These are phyloP conservation scores for Enteromius argenteus DNA, from an alignment of 2,797 vertebrate genomes.

Conservation along the genomic window DNA sequence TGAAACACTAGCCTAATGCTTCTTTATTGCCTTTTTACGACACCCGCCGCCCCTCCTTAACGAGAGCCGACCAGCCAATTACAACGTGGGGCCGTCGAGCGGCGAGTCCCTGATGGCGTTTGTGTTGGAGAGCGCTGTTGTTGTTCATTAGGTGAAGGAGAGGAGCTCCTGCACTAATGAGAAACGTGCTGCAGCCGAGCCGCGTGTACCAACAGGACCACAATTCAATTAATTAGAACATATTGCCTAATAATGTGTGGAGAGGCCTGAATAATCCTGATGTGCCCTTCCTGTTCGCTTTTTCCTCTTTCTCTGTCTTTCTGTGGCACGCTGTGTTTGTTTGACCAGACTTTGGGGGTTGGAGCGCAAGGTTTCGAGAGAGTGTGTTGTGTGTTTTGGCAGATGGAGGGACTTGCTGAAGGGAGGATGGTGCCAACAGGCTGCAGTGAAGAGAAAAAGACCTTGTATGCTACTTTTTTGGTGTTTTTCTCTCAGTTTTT, in stretches of 20 bases:
- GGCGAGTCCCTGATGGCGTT: slow-evolving; percentile 72
- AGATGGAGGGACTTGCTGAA: slow-evolving; percentile 45
- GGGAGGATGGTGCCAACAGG: slow-evolving; percentile 19
- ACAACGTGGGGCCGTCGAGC: slow-evolving; percentile 68
- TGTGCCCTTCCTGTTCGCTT: slow-evolving; percentile 51
- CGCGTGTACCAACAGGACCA: slow-evolving; percentile 68
- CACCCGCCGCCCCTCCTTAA: slow-evolving; percentile 69
- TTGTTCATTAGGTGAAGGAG: slow-evolving; percentile 78
- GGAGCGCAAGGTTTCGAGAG: slow-evolving; percentile 59
- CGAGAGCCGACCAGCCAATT: slow-evolving; percentile 74
- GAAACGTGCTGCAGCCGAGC: slow-evolving; percentile 69
- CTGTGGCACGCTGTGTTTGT: slow-evolving; percentile 9
- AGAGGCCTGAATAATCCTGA: slow-evolving; percentile 61
- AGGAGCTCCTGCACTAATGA: slow-evolving; percentile 75
- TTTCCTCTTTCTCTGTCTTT: background rate
- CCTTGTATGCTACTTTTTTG: background rate
- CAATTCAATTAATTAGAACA: slow-evolving; percentile 77
- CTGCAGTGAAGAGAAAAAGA: slow-evolving; percentile 39
- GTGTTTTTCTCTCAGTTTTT: slow-evolving; percentile 1
- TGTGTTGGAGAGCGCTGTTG: slow-evolving; percentile 73
- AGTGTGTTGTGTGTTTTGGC: slow-evolving; percentile 66
- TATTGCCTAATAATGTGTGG: slow-evolving; percentile 74
- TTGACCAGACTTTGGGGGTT: slow-evolving; percentile 60
- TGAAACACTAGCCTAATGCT: slow-evolving; percentile 65
- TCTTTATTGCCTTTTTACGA: slow-evolving; percentile 76